Evolutionary conservation across 2,113 vertebrate species (phyloP).

Genomic region (Aythya baeri): DNA sequence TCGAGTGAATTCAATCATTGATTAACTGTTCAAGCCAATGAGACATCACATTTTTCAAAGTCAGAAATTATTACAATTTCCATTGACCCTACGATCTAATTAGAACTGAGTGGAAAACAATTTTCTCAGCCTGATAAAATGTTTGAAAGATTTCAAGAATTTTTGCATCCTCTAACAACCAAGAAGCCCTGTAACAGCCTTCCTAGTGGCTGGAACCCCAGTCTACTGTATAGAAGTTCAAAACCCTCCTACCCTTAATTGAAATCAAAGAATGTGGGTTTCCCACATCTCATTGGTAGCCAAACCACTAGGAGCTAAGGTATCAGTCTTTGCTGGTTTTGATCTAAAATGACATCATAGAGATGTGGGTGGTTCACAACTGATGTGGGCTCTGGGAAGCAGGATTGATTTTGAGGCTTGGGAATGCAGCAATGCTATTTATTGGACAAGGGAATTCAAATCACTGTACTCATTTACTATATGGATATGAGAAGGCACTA

Average conservation of each 20-base stretch:
- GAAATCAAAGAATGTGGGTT: neutral
- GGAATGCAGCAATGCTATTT: neutral
- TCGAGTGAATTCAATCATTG: conserved; percentile 58
- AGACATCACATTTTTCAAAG: conserved; percentile 67
- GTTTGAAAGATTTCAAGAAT: conserved; percentile 13
- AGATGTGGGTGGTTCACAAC: neutral
- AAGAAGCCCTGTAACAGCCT: neutral
- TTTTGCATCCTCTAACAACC: neutral
- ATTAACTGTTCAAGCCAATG: conserved; percentile 67
- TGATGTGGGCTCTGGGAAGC: neutral
- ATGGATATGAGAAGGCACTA: neutral
- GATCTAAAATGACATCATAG: neutral
- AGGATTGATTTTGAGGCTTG: neutral
- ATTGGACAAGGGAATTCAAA: neutral
- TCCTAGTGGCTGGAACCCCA: neutral
- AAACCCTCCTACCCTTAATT: neutral
- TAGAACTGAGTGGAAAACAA: conserved; percentile 48
- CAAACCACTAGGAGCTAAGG: neutral
- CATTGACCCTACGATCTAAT: conserved; percentile 32
- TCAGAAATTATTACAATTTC: conserved; percentile 66
- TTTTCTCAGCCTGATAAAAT: conserved; percentile 36
- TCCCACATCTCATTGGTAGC: neutral
- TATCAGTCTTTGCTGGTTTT: neutral
- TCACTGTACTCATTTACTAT: neutral
- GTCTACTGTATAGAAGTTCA: neutral